Evolutionary conservation across 2,888 invertebrate species (phyloP).

Genomic region (Ormyrus pomaceus): DNA sequence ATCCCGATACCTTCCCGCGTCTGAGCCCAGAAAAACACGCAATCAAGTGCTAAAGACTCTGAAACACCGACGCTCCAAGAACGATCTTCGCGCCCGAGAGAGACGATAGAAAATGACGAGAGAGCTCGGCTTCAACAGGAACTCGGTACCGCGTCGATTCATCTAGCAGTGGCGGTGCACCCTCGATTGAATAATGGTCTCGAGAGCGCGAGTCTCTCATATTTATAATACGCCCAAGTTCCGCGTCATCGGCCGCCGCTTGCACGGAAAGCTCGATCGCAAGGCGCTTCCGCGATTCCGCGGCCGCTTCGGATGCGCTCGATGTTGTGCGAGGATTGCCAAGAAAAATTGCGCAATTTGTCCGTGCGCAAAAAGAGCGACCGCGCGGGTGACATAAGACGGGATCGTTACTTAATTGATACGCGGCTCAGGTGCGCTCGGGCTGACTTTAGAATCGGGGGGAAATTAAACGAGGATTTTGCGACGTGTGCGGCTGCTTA

Average conservation of each 20-base stretch:
- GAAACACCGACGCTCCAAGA: too few relatives aligned
- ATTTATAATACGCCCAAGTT: background rate
- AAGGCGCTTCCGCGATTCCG: slow-evolving; percentile 45
- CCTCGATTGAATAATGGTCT: slow-evolving; percentile 27
- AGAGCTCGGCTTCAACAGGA: too few relatives aligned
- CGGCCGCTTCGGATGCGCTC: background rate
- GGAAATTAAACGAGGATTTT: too few relatives aligned
- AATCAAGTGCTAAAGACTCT: too few relatives aligned
- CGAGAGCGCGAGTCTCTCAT: background rate
- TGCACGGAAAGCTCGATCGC: background rate
- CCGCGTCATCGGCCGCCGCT: slow-evolving; percentile 31
- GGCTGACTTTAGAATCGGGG: too few relatives aligned
- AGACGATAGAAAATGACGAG: too few relatives aligned
- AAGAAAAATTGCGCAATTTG: slow-evolving; percentile 48
- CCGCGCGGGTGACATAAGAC: slow-evolving; percentile 34
- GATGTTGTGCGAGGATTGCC: background rate
- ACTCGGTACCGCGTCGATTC: background rate
- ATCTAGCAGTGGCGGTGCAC: background rate
- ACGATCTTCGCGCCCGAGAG: too few relatives aligned
- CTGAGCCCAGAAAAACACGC: too few relatives aligned
- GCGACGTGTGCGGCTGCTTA: too few relatives aligned
- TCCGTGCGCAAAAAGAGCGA: background rate
- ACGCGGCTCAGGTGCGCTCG: background rate
- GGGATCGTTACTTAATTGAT: slow-evolving; percentile 35
- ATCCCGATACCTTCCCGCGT: too few relatives aligned